Base-by-base conservation (phyloP, 2,113 vertebrate genomes). In the Egretta garzetta region DNA sequence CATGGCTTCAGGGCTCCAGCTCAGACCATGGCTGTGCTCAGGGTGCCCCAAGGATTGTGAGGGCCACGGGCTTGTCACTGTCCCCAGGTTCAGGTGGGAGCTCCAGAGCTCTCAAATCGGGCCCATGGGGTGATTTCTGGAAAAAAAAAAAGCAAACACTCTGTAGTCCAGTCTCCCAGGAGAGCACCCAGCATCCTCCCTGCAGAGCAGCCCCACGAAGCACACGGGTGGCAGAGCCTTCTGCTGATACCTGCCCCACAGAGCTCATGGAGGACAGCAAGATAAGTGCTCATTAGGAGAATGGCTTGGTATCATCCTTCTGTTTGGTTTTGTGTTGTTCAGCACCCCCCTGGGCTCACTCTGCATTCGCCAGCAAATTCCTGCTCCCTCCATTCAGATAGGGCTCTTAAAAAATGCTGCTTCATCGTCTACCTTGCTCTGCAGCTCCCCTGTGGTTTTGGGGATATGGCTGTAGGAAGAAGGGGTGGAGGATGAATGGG, bases 11-110 rank as follows among this genome's bases (percentile, higher is more conserved):
- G 55, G n/a, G 27, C 71, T 86, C 27, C 53, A 58, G 12, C 49
- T 92, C 26, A 16, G 23, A 9, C 12, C 30, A 3, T 5, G 6
- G 13, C 39, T 68, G 17, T 80, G 35, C 41, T 72, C 4, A 0
- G 23, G 49, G 16, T 64, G 30, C 41, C n/a, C 59, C 4, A 6
- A 23, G n/a, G 28, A 37, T 19, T 0, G 0, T 11, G 26, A 84
- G 49, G 14, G 6, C 41, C n/a, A 33, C 1, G 5, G 27, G 45
- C 23, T 81, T 68, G 83, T 80, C 39, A 8, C n/a, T 15, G 12
- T 70, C 35, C 35, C 55, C 0, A 0, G 19, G 39, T 74, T 87
- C 35, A 92, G 26, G 27, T 8, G 2, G n/a, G 71, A 88, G 14
- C 28, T 84, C 24, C 2, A 0, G 23, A 73, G 28, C 33, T 81